phyloP scores from a whole-genome alignment of 2,888 invertebrate genomes.

The Apocheima hispidaria region DNA sequence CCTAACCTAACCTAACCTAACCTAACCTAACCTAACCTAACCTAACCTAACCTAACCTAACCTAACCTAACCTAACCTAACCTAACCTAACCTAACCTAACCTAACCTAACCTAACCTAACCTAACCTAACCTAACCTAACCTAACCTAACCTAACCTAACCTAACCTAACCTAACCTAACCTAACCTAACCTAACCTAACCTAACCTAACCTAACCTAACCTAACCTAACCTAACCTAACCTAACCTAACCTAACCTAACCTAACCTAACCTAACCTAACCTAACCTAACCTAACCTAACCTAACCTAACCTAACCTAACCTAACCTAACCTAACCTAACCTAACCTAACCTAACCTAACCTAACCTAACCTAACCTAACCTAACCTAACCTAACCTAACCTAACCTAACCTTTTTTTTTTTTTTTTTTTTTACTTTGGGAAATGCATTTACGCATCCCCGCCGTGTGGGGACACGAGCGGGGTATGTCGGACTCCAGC shows the following conservation, averaged over 20 bases:
- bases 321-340: constrained; percentile 40
- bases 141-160: constrained; percentile 34
- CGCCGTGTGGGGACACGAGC: too few relatives aligned
- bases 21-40: constrained; percentile 30
- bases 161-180: constrained; percentile 33
- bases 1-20: constrained; percentile 36
- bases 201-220: constrained; percentile 34
- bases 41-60: constrained; percentile 32
- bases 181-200: constrained; percentile 26
- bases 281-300: constrained; percentile 35
- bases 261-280: constrained; percentile 34
- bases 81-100: constrained; percentile 28
- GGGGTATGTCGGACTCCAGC: too few relatives aligned
- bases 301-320: constrained; percentile 33
- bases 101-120: constrained; percentile 33
- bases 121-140: constrained; percentile 35
- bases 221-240: constrained; percentile 32
- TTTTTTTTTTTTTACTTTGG: too few relatives aligned
- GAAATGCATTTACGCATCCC: too few relatives aligned
- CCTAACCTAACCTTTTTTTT: constrained; percentile 37
- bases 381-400: constrained; percentile 25
- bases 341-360: constrained; percentile 42
- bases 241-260: constrained; percentile 35
- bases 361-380: constrained; percentile 23
- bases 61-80: constrained; percentile 28